phyloP scores from a whole-genome alignment of 2,113 vertebrate genomes.

The Pseudolaguvia tuberculata region DNA sequence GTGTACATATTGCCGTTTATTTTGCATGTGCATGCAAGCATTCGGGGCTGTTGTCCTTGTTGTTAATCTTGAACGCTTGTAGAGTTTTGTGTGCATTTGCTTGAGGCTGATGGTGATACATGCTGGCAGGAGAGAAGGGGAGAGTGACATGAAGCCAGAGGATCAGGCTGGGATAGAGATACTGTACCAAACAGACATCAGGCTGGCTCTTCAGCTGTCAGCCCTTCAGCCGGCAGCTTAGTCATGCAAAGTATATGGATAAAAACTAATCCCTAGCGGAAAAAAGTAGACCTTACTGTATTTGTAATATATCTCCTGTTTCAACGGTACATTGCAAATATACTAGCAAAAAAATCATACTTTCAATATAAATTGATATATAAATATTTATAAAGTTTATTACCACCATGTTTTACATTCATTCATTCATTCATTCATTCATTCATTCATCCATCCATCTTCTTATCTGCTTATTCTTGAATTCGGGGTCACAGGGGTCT shows the following conservation, averaged over 20 bases:
- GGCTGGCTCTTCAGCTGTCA: constrained; percentile 20
- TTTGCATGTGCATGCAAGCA: not conserved
- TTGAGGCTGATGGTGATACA: constrained; percentile 38
- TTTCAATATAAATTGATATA: no score
- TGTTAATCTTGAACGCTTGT: constrained; percentile 16
- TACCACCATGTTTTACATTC: no score
- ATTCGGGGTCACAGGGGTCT: no score
- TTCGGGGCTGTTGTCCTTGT: not conserved
- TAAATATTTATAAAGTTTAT: no score
- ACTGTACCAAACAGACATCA: constrained; percentile 30
- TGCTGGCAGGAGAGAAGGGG: constrained; percentile 28
- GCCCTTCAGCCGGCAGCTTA: constrained; percentile 13
- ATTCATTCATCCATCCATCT: no score
- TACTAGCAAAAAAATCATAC: no score
- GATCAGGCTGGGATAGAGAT: constrained; percentile 33
- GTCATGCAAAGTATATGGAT: constrained; percentile 31
- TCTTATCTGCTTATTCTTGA: no score
- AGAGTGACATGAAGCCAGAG: constrained; percentile 39
- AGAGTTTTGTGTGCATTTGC: constrained; percentile 2
- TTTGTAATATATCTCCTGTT: no score
- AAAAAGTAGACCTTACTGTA: no score
- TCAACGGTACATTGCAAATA: no score
- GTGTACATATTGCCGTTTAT: not conserved
- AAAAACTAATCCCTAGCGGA: not conserved
- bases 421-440: no score